These are phyloP conservation scores for Drosophila flavopinicola DNA, from an alignment of 2,888 invertebrate species.

Conservation along the genomic window DNA sequence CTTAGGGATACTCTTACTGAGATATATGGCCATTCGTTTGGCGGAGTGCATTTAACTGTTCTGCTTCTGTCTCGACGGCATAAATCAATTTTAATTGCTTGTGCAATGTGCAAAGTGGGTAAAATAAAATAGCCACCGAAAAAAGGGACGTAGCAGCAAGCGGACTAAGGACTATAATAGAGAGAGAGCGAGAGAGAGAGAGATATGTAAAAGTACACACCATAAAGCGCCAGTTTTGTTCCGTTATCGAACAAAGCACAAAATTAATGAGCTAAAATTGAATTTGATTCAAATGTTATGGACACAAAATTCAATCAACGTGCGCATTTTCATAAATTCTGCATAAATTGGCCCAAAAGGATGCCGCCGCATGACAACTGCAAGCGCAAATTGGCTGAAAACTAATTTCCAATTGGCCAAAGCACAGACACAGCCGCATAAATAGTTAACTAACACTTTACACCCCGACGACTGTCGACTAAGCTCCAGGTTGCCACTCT, in stretches of 20 bases:
- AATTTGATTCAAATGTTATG: slow-evolving; percentile 48
- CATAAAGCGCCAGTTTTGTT: slow-evolving; percentile 22
- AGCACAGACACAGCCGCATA: slow-evolving; percentile 43
- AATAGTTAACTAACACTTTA: slow-evolving; percentile 55
- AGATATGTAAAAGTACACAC: slow-evolving; percentile 11
- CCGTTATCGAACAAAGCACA: slow-evolving; percentile 41
- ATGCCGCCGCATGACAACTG: slow-evolving; percentile 13
- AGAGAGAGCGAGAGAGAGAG: slow-evolving; percentile 9
- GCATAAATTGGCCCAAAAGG: slow-evolving; percentile 29
- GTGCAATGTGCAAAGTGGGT: slow-evolving; percentile 67
- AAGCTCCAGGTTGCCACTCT: slow-evolving; percentile 14
- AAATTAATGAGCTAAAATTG: slow-evolving; percentile 67
- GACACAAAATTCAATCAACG: slow-evolving; percentile 65
- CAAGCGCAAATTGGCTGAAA: slow-evolving; percentile 42
- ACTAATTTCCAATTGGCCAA: slow-evolving; percentile 56
- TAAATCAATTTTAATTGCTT: slow-evolving; percentile 79
- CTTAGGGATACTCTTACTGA: slow-evolving; percentile 27
- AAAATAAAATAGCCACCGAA: slow-evolving; percentile 58
- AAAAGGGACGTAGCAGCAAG: slow-evolving; percentile 23
- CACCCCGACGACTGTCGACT: slow-evolving; percentile 39
- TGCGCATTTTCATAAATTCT: slow-evolving; percentile 63
- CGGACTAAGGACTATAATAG: slow-evolving; percentile 19
- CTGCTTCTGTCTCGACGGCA: slow-evolving; percentile 71
- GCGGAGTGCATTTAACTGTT: slow-evolving; percentile 73
- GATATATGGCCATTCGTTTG: slow-evolving; percentile 54